phyloP scores from a whole-genome alignment of 2,797 vertebrate genomes.

The Etheostoma perlongum region DNA sequence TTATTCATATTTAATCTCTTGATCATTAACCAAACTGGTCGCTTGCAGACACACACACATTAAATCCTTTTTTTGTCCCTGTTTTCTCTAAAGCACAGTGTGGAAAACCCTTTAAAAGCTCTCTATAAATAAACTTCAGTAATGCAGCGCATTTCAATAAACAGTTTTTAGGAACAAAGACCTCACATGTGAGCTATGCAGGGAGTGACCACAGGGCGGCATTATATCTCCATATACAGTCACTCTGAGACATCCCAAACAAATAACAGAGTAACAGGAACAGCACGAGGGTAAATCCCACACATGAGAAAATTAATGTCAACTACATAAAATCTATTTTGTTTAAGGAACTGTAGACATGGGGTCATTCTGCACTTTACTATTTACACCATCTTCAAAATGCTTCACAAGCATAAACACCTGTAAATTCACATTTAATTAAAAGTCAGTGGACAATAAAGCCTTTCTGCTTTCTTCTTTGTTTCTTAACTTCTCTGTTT shows the following conservation, averaged over 20 bases:
- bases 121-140: conserved; percentile 32
- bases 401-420: conserved; percentile 72
- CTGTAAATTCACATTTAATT: conserved; percentile 54
- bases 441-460: conserved; percentile 45
- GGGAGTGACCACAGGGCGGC: conserved; percentile 67
- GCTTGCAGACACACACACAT: neutral
- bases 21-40: neutral
- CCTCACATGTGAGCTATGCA: conserved; percentile 18
- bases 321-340: conserved; percentile 30
- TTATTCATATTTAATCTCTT: conserved; percentile 5
- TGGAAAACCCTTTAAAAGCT: conserved; percentile 30
- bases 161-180: conserved; percentile 8
- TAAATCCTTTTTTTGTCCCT: neutral
- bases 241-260: neutral
- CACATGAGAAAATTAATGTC: conserved; percentile 45
- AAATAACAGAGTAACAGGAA: conserved; percentile 18
- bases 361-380: conserved; percentile 20
- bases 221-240: conserved; percentile 27
- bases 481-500: conserved; percentile 66
- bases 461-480: conserved; percentile 59
- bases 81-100: conserved; percentile 9
- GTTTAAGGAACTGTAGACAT: conserved; percentile 20
- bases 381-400: conserved; percentile 46
- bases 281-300: neutral
- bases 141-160: conserved; percentile 13